Evolutionary conservation across 2,888 invertebrate species (phyloP).

Genomic region (Hydropsyche betteni): DNA sequence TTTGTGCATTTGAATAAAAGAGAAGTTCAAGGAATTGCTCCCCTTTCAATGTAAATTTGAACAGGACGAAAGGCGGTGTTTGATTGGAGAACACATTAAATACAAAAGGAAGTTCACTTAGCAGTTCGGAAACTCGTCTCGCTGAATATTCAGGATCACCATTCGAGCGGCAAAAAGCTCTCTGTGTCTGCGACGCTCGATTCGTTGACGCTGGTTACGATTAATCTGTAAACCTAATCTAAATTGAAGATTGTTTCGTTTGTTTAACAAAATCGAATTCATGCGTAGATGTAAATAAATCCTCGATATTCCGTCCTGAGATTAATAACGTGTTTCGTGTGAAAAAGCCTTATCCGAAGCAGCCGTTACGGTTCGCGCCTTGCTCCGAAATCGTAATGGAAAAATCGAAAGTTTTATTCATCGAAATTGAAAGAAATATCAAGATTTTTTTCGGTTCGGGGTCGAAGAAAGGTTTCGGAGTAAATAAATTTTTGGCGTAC

Average conservation of each 20-base stretch:
- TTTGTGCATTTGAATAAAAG: constrained; percentile 29
- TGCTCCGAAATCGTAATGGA: too few relatives aligned
- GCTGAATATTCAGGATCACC: constrained; percentile 21
- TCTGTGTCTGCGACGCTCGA: constrained; percentile 6
- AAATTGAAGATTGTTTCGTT: constrained; percentile 10
- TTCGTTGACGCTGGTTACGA: neutral
- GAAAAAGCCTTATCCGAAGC: too few relatives aligned
- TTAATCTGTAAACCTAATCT: constrained; percentile 17
- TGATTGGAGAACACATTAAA: constrained; percentile 38
- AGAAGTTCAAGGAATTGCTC: constrained; percentile 24
- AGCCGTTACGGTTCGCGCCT: too few relatives aligned
- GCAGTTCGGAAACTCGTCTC: constrained; percentile 22
- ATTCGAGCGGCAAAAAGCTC: constrained; percentile 6
- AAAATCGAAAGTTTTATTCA: too few relatives aligned
- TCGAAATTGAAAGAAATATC: too few relatives aligned
- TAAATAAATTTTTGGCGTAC: too few relatives aligned
- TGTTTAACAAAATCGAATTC: too few relatives aligned
- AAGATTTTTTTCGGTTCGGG: too few relatives aligned
- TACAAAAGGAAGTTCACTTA: constrained; percentile 33
- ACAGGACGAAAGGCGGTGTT: constrained; percentile 34
- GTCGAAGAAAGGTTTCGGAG: too few relatives aligned
- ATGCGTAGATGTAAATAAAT: too few relatives aligned
- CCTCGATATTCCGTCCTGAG: too few relatives aligned
- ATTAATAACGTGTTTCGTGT: too few relatives aligned
- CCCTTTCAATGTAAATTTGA: constrained; percentile 32